Conservation (phyloP, 2,113 vertebrate species). For the Paramisgurnus dabryanus region DNA sequence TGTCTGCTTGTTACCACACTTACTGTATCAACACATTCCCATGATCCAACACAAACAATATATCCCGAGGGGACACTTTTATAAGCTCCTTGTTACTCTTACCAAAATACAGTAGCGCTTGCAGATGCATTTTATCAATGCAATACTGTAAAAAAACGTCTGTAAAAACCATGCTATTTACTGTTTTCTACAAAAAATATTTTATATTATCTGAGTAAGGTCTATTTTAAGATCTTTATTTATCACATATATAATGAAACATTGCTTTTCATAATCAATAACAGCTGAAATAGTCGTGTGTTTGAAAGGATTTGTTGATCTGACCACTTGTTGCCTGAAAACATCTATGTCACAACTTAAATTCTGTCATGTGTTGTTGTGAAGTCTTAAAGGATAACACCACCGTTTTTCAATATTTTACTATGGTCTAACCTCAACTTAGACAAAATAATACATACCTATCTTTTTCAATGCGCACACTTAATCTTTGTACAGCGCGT, state of each 20-base stretch:
- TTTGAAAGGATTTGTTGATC: no score
- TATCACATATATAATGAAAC: not conserved
- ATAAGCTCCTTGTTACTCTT: slow-evolving; percentile 21
- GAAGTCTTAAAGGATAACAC: no score
- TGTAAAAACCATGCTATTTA: no score
- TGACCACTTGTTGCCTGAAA: no score
- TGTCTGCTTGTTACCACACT: slow-evolving; percentile 53
- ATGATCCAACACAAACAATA: slow-evolving; percentile 56
- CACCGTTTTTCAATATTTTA: no score
- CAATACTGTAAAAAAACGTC: not conserved
- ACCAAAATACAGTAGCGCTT: not conserved
- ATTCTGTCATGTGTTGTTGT: no score
- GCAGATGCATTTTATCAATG: not conserved
- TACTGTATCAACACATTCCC: slow-evolving; percentile 56
- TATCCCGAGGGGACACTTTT: slow-evolving; percentile 39
- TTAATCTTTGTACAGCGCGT: no score
- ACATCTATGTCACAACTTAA: no score
- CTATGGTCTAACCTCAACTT: no score
- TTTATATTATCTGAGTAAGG: not conserved
- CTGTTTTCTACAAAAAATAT: no score
- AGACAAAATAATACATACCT: no score
- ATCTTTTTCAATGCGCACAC: no score
- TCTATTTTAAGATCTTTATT: not conserved
- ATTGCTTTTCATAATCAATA: not conserved
- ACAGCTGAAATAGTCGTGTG: not conserved